phyloP scores from a whole-genome alignment of 2,888 invertebrate species.

The Camponotus fellah region DNA sequence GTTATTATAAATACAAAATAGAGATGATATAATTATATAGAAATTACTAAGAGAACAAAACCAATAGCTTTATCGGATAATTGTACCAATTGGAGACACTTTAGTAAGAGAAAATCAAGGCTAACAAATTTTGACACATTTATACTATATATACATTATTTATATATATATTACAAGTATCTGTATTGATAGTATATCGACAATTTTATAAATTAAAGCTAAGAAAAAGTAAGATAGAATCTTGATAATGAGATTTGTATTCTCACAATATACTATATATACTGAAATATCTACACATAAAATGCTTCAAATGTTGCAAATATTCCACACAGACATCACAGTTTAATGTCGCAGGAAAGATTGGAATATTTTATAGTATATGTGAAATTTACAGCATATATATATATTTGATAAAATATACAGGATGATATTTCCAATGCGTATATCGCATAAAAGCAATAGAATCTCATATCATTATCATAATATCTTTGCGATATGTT shows the following conservation, averaged over 20 bases:
- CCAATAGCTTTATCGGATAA: background rate
- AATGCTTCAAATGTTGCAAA: background rate
- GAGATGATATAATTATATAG: no score
- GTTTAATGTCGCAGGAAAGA: background rate
- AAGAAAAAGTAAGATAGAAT: background rate
- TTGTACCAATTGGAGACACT: background rate
- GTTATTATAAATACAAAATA: no score
- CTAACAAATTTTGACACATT: background rate
- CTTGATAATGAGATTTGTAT: constrained; percentile 9
- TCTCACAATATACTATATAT: background rate
- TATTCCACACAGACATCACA: background rate
- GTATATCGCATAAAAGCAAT: constrained; percentile 65
- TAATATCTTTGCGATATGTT: constrained; percentile 69
- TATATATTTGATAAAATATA: background rate
- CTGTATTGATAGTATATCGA: background rate
- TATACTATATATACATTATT: background rate
- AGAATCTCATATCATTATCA: constrained; percentile 68
- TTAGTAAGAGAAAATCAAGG: background rate
- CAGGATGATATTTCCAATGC: constrained; percentile 64
- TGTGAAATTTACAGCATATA: background rate
- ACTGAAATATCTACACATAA: background rate
- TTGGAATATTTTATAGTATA: background rate
- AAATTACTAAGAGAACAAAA: no score
- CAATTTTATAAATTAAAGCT: constrained; percentile 6
- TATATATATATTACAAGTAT: background rate